Evolutionary conservation across 2,888 invertebrate genomes (phyloP), one percentile per base, ranked within the genome.

Genomic region (Drosophila niveifrons): DNA sequence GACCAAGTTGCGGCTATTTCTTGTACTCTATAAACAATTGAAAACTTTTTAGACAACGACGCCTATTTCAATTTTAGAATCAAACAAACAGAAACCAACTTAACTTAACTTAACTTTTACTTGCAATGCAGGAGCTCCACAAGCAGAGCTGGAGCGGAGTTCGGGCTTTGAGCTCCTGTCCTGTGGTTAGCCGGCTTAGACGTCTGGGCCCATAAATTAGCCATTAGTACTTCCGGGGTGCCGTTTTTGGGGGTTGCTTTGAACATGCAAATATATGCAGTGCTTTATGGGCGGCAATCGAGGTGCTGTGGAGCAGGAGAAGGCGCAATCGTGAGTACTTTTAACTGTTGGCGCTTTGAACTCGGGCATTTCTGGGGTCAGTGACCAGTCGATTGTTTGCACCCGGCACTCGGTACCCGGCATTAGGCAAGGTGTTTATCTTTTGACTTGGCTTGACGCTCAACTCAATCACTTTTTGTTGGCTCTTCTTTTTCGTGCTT

Each of bases 131-230:
- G 73, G 50, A 23, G 61, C 23, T 23, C 41, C 50, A 10, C 50
- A 10, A 18, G 10, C 50, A 53, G 59, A 46, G 17, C 39, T 39
- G 47, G 65, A 50, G 50, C 39, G 3, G 10, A 2, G 28, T 13
- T 41, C 39, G 39, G 17, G 4, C 8, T 13, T 2, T 17, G 47
- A 29, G 62, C 15, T 31, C 57, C 36, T 4, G 77, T 57, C 66
- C 68, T 76, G 89, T 51, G 84, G 88, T 69, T 72, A 63, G 69
- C 58, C 61, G 29, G 66, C 44, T 68, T 66, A 66, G 77, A 58
- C 61, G 78, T 59, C 59, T 66, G 63, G 64, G 86, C 82, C 91
- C 91, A 90, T 91, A 91, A 90, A 90, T 91, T 90, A 91, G 80
- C 83, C 82, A 89, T 82, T 78, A 82, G 72, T 65, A 72, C 84